Base-by-base conservation (phyloP, 2,888 invertebrate species). In the Diploptera punctata region DNA sequence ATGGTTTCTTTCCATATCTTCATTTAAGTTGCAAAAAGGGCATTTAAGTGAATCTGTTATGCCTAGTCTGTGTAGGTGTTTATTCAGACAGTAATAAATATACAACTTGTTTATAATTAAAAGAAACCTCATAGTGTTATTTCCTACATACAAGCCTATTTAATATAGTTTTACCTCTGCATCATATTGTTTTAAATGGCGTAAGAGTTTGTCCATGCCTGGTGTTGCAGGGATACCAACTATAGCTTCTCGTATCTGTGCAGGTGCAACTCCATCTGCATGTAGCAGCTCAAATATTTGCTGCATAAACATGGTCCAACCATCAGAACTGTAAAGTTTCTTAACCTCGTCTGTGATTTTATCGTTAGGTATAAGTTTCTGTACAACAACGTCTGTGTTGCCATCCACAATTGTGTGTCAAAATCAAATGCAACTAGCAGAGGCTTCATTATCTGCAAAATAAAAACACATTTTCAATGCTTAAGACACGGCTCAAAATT, bases 301-400 rank as follows among this genome's bases (percentile, higher is more conserved):
- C 73, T 87, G 87, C 93, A 94, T 94, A 79, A 90, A 93, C 1
- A 85, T 81, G 0, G 90, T 92, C 93, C 93, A 93, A 31, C 91
- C 90, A 68, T 86, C 84, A 7, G 83, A 82, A 65, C 84, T 85
- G 77, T 88, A 87, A 44, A 89, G 79, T 7, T 83, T 80, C 77
- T 86, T 85, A 1, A 90, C 82, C 16, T 85, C 82, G n/a, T n/a
- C n/a, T n/a, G n/a, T n/a, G n/a, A n/a, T n/a, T n/a, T n/a, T n/a
- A 76, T 82, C 84, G 54, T 84, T 82, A 9, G 87, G 85, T 16
- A 92, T 82, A 67, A 93, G 80, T 72, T 89, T 86, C 18, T 88
- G 84, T 2, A 90, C 87, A 31, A 90, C 89, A 1, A 88, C 85
- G 79, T 94, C 94, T 26, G 90, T 90, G 81, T 94, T 94, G 69